Evolutionary conservation across 2,113 vertebrate genomes (phyloP).

Genomic region (Echinops telfairi): DNA sequence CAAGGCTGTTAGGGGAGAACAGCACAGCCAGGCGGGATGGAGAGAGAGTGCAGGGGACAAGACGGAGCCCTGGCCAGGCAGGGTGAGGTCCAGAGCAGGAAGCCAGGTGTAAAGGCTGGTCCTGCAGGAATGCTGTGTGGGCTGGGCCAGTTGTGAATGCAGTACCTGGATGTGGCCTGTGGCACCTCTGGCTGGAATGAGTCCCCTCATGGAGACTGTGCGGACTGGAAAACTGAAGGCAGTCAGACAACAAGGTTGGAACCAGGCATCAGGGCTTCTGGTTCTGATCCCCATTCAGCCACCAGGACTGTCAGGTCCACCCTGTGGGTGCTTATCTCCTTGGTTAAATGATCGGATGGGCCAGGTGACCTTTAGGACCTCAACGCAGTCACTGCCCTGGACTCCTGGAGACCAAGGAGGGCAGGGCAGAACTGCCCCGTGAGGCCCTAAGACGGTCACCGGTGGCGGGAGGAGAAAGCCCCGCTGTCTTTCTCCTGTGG

Average conservation of each 20-base stretch:
- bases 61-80: not conserved
- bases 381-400: too few relatives aligned
- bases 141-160: not conserved
- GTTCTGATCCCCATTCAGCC: not conserved
- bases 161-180: not conserved
- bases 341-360: not conserved
- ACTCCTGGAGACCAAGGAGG: too few relatives aligned
- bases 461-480: too few relatives aligned
- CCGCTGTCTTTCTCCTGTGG: too few relatives aligned
- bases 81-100: not conserved
- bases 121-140: not conserved
- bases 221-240: not conserved
- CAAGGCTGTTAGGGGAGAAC: not conserved
- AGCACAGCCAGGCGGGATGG: not conserved
- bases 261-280: not conserved
- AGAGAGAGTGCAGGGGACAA: not conserved
- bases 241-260: not conserved
- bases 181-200: not conserved
- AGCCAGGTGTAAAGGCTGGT: not conserved
- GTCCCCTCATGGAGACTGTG: not conserved
- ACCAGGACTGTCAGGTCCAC: not conserved
- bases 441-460: too few relatives aligned
- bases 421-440: too few relatives aligned
- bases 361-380: not conserved
- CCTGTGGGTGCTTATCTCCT: conserved; percentile 8